A percentile compares a stretch with the other conserved stretches of the same genome.
Conservation (phyloP, 2,797 vertebrate genomes). For the Malurus leucopterus region DNA sequence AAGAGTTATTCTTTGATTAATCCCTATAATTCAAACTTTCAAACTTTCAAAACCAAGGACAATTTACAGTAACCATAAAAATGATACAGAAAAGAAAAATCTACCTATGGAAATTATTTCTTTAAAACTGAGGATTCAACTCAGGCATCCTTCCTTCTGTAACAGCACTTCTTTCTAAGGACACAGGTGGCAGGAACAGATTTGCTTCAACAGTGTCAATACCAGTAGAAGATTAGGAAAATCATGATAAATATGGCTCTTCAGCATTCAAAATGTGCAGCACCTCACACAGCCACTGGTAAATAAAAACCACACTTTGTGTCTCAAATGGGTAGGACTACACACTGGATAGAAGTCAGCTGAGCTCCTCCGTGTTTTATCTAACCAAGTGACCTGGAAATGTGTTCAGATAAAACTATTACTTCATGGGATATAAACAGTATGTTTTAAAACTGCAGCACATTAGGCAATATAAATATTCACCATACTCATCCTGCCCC, state of each 20-base stretch:
- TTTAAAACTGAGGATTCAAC: not conserved
- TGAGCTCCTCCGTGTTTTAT: not conserved
- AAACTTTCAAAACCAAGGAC: slow-evolving; percentile 2
- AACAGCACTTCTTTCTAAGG: not conserved
- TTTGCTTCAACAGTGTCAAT: not conserved
- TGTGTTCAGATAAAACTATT: not conserved
- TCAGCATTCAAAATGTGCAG: not conserved
- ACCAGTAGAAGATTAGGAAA: not conserved
- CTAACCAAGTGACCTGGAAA: not conserved
- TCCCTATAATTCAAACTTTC: not conserved
- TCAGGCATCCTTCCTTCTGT: not conserved
- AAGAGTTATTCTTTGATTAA: slow-evolving; percentile 17
- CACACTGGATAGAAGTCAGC: not conserved
- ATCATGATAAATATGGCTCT: not conserved
- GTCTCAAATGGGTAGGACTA: not conserved
- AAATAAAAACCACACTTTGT: not conserved
- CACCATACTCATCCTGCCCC: not conserved
- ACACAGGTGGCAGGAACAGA: not conserved
- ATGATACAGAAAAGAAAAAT: not conserved
- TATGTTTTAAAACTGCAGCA: not conserved
- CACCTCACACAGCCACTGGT: not conserved
- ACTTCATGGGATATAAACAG: not conserved
- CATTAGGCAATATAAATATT: not conserved
- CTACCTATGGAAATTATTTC: not conserved
- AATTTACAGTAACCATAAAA: not conserved